A percentile compares a stretch with the other conserved stretches of the same genome.
These are phyloP conservation scores for Stenchaetothrips biformis DNA, from an alignment of 2,888 invertebrate species.

Conservation along the genomic window DNA sequence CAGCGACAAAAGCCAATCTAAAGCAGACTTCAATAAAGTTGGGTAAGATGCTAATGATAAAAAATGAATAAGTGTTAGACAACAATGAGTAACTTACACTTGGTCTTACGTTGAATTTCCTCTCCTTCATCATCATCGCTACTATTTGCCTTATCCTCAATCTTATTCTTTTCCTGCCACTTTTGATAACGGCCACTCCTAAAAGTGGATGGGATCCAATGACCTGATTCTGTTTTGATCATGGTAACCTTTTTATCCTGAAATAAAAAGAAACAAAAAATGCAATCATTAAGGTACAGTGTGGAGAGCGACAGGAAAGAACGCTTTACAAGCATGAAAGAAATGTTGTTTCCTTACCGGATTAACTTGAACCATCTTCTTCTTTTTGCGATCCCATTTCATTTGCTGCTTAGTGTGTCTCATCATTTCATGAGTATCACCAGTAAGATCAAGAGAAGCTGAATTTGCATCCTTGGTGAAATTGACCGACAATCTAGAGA, in stretches of 20 bases:
- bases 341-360: constrained; percentile 50
- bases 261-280: constrained; percentile 36
- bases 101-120: constrained; percentile 30
- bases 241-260: constrained; percentile 60
- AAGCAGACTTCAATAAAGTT: background rate
- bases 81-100: background rate
- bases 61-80: background rate
- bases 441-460: constrained; percentile 76
- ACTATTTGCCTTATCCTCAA: constrained; percentile 47
- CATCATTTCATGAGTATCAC: constrained; percentile 67
- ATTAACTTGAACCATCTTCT: constrained; percentile 81
- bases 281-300: background rate
- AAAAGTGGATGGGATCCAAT: constrained; percentile 89
- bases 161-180: constrained; percentile 76
- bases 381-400: constrained; percentile 92
- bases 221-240: constrained; percentile 93
- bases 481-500: constrained; percentile 61
- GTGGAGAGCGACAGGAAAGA: background rate
- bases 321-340: background rate
- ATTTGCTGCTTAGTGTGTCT: constrained; percentile 55
- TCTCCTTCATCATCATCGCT: constrained; percentile 46
- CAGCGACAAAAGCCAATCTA: background rate
- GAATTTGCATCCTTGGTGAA: constrained; percentile 76
- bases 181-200: constrained; percentile 84
- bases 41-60: background rate